Percentiles rank a stretch among this genome's conserved stretches.
These are phyloP conservation scores for Leptobrachium ailaonicum DNA, from an alignment of 2,113 vertebrate species.

Conservation along the genomic window DNA sequence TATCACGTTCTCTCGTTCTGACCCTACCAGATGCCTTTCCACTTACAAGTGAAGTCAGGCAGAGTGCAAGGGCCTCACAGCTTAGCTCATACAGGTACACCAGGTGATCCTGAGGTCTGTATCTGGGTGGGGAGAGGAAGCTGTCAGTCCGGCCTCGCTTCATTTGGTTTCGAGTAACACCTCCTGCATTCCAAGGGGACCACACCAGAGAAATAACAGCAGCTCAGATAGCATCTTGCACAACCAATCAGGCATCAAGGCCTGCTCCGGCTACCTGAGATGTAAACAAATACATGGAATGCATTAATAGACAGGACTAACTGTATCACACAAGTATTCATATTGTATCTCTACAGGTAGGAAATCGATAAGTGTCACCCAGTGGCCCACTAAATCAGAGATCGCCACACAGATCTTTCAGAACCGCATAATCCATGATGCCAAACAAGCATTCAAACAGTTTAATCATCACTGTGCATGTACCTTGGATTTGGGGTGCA, in stretches of 20 bases:
- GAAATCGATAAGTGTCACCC: no score
- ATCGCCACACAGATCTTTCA: no score
- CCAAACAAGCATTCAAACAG: no score
- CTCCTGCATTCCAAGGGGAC: slow-evolving; percentile 32
- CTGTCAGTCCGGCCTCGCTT: slow-evolving; percentile 30
- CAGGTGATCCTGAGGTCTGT: slow-evolving; percentile 33
- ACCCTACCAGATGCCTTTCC: slow-evolving; percentile 29
- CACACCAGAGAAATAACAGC: slow-evolving; percentile 9
- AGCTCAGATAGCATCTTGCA: neutral
- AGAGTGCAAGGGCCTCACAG: slow-evolving; percentile 16
- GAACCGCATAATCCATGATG: no score
- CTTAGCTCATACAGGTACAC: slow-evolving; percentile 14
- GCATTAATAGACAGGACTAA: no score
- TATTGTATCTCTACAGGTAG: no score
- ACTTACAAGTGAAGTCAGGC: slow-evolving; percentile 33
- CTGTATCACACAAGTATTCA: no score
- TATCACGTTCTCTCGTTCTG: neutral
- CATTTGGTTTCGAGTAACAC: slow-evolving; percentile 42
- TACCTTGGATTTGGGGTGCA: no score
- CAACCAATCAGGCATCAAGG: neutral
- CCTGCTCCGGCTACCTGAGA: no score
- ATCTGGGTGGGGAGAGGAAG: slow-evolving; percentile 36
- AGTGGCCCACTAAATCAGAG: no score
- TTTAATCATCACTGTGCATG: no score
- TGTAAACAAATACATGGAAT: no score